phyloP scores from a whole-genome alignment of 2,888 invertebrate genomes.

The Zaprionus lineosus region DNA sequence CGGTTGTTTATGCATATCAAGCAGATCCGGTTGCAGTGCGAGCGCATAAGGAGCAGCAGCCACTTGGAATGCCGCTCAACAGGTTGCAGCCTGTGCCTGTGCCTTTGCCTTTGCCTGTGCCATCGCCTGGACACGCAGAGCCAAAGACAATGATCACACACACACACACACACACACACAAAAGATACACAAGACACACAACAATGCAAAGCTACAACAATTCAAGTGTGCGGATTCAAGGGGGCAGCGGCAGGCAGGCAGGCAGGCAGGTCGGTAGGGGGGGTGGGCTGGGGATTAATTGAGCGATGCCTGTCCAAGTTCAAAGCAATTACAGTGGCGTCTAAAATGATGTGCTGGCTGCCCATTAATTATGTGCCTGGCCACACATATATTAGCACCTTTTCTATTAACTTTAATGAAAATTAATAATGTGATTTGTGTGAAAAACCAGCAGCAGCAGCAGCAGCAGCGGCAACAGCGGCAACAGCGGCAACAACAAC shows the following conservation, averaged over 20 bases:
- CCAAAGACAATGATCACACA: background rate
- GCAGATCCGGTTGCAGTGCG: slow-evolving; percentile 58
- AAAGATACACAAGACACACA: background rate
- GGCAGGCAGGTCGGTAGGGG: background rate
- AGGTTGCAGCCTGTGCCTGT: slow-evolving; percentile 53
- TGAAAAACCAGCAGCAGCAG: slow-evolving; percentile 33
- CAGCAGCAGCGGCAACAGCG: slow-evolving; percentile 41
- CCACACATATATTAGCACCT: slow-evolving; percentile 67
- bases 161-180: background rate
- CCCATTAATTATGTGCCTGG: slow-evolving; percentile 55
- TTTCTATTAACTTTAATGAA: slow-evolving; percentile 57
- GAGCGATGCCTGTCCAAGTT: slow-evolving; percentile 54
- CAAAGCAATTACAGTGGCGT: slow-evolving; percentile 65
- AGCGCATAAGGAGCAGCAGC: slow-evolving; percentile 25
- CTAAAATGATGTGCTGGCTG: slow-evolving; percentile 44
- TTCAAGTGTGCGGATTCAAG: background rate
- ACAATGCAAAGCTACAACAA: no score
- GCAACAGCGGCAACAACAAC: slow-evolving; percentile 20
- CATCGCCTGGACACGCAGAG: slow-evolving; percentile 4
- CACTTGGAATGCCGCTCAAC: slow-evolving; percentile 58
- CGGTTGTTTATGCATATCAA: slow-evolving; percentile 60
- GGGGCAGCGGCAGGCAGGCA: background rate
- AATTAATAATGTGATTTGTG: slow-evolving; percentile 59
- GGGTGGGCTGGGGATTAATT: slow-evolving; percentile 16
- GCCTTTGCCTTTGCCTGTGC: slow-evolving; percentile 6